Conservation (phyloP, 2,888 invertebrate species). For the Eulithis prunata region DNA sequence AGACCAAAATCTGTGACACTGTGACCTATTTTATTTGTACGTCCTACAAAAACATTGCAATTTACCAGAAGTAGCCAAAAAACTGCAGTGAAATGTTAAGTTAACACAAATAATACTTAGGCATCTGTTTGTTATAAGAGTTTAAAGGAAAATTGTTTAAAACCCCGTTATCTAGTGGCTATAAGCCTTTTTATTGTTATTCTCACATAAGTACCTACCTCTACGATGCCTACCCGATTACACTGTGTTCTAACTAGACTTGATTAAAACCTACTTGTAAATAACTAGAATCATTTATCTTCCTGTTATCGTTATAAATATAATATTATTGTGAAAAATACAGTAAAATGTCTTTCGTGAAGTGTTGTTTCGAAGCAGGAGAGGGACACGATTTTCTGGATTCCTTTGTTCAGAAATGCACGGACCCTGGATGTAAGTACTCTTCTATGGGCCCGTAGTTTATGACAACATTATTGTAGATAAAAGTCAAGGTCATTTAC, state of each 20-base stretch:
- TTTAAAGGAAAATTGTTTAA: constrained; percentile 9
- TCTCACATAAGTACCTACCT: constrained; percentile 8
- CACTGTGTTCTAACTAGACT: constrained; percentile 22
- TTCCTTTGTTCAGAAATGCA: constrained; percentile 90
- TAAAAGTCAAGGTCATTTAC: constrained; percentile 20
- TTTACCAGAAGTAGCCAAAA: constrained; percentile 22
- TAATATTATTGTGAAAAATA: constrained; percentile 14
- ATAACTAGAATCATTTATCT: background rate
- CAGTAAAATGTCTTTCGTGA: constrained; percentile 86
- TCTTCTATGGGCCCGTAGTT: background rate
- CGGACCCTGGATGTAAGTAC: constrained; percentile 92
- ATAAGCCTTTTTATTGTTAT: constrained; percentile 37
- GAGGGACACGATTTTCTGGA: constrained; percentile 91
- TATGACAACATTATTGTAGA: background rate
- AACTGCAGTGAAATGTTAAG: background rate
- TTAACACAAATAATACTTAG: constrained; percentile 6
- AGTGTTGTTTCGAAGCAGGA: constrained; percentile 91
- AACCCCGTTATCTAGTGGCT: constrained; percentile 40
- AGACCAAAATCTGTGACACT: constrained; percentile 59
- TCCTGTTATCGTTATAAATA: background rate
- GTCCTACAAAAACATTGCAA: constrained; percentile 35
- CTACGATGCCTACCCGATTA: constrained; percentile 35
- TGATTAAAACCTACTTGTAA: background rate
- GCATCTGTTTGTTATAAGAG: constrained; percentile 12
- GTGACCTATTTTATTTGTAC: constrained; percentile 57